Percentiles rank a stretch among this genome's conserved stretches.
phyloP scores from a whole-genome alignment of 2,113 vertebrate species.

The Phalacrocorax aristotelis region DNA sequence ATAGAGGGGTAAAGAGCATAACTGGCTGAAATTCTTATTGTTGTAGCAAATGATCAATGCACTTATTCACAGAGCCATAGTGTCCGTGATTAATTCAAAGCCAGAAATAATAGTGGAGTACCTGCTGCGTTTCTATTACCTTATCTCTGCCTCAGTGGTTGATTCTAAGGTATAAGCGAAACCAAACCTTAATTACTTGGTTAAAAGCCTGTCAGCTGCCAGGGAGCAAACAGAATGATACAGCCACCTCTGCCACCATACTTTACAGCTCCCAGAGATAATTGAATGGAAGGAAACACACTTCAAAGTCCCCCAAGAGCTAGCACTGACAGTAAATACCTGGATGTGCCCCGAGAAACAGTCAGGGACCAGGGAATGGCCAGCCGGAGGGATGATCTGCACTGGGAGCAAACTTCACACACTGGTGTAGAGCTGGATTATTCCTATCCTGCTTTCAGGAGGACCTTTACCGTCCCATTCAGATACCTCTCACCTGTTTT shows the following conservation, averaged over 20 bases:
- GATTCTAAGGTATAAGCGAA: constrained; percentile 21
- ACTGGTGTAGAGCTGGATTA: neutral
- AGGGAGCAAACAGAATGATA: neutral
- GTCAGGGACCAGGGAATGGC: neutral
- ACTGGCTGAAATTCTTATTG: constrained; percentile 22
- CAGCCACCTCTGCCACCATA: neutral
- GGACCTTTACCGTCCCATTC: neutral
- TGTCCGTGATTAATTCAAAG: constrained; percentile 45
- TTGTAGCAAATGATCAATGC: constrained; percentile 45
- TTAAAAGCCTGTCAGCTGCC: neutral
- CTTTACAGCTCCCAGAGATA: neutral
- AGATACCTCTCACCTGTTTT: neutral
- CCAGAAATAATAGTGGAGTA: constrained; percentile 29
- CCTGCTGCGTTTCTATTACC: constrained; percentile 3
- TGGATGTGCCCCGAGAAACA: neutral
- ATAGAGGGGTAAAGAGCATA: neutral
- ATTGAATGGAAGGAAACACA: neutral
- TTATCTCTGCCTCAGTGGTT: constrained; percentile 47
- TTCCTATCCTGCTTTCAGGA: neutral
- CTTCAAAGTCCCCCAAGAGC: neutral
- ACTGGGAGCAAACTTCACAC: neutral
- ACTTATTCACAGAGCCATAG: neutral
- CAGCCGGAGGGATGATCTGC: neutral
- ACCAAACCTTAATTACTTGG: constrained; percentile 51
- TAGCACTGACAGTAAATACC: neutral